These are phyloP conservation scores for Troglohyphantes excavatus DNA, from an alignment of 2,888 invertebrate genomes.

Conservation along the genomic window DNA sequence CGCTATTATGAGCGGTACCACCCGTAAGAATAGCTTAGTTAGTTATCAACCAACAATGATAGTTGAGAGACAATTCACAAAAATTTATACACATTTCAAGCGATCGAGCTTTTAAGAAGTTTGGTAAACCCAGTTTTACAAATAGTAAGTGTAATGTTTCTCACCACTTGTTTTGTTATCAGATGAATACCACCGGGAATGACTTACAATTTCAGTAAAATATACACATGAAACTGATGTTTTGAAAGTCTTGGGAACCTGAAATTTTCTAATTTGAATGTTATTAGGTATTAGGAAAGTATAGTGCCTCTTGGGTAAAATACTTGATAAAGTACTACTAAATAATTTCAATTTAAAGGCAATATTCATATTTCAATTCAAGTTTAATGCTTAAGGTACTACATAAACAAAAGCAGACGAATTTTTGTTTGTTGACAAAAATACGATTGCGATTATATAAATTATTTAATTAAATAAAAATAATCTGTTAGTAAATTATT, in stretches of 20 bases:
- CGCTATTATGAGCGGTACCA: too few species aligned
- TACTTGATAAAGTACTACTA: not conserved
- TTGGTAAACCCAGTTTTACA: too few species aligned
- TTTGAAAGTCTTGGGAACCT: not conserved
- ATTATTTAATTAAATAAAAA: too few species aligned
- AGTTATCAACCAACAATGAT: too few species aligned
- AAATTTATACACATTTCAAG: too few species aligned
- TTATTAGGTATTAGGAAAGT: not conserved
- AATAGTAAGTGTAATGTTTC: too few species aligned
- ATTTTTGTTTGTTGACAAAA: not conserved
- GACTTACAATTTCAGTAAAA: not conserved
- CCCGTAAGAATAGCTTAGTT: too few species aligned
- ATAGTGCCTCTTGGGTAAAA: not conserved
- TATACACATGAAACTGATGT: not conserved
- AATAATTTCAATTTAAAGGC: not conserved
- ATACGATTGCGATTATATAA: too few species aligned
- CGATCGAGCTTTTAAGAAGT: too few species aligned
- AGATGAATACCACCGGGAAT: not conserved
- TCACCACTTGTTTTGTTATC: conserved; percentile 10
- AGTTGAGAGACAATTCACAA: too few species aligned
- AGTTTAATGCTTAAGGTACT: not conserved
- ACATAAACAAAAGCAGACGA: not conserved
- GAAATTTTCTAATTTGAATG: not conserved
- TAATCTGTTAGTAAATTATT: too few species aligned
- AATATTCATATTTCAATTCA: not conserved